Evolutionary conservation across 2,113 vertebrate species (phyloP), one percentile per base, ranked within the genome.

Genomic region (Solea solea): DNA sequence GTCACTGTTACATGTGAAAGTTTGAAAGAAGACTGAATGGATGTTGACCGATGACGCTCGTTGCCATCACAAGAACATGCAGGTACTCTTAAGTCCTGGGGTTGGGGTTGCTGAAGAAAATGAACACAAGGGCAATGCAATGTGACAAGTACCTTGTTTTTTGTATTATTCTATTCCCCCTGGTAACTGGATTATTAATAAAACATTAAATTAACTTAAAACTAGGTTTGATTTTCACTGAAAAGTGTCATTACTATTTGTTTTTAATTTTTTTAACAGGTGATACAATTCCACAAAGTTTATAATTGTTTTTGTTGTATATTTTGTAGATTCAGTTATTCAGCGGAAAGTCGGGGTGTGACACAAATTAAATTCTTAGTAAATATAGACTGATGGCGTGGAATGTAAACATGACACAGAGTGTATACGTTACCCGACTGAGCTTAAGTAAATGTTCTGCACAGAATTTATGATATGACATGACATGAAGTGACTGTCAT

Each of bases 151-250:
- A 82, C 69, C 60, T 83, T 86, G 58, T 82, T 89, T 27, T 28
- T 54, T 54, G n/a, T 57, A n/a, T 40, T 84, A 80, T 85, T 91
- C 75, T 80, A 80, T 84, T 86, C 83, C 73, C 67, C 84, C 76
- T 87, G 74, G 63, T 84, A 71, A 84, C 70, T 82, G 78, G 60
- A 86, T 90, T 90, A 75, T 83, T 90, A 89, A 90, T 89, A 90
- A 87, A 87, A 84, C 65, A 72, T 77, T 81, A 80, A 87, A 86
- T 86, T 83, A 88, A 91, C 77, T 81, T 62, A 51, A 85, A 74
- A 39, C n/a, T 39, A 39, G 3, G 41, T 58, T 74, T 63, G 8
- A 40, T 39, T 40, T 21, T 57, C 10, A 15, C 34, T 5, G 27
- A 9, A 40, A 48, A 12, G 11, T 48, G 45, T 11, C 4, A 3